These are phyloP conservation scores for Spisula solida DNA, from an alignment of 2,888 invertebrate genomes.

Conservation along the genomic window DNA sequence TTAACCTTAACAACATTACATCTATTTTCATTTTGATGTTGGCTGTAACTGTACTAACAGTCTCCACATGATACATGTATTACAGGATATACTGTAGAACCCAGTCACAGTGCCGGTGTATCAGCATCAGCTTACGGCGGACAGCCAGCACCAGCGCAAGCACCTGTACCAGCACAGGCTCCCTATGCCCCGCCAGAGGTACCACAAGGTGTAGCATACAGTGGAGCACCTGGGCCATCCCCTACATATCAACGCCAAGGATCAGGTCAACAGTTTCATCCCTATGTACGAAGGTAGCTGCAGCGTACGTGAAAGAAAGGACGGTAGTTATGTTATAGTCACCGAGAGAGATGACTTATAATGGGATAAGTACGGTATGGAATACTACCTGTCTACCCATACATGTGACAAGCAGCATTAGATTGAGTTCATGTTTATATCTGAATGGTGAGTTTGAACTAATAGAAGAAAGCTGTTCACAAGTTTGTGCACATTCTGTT, in stretches of 20 bases:
- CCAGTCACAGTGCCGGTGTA: conserved; percentile 49
- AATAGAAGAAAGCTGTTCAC: background rate
- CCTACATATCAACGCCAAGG: conserved; percentile 69
- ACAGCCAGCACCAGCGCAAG: conserved; percentile 51
- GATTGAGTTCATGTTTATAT: background rate
- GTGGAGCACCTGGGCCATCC: conserved; percentile 59
- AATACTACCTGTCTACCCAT: background rate
- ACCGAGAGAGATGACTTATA: background rate
- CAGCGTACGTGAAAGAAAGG: background rate
- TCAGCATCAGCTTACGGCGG: conserved; percentile 60
- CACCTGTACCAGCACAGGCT: conserved; percentile 53
- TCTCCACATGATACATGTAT: background rate
- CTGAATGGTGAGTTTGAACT: background rate
- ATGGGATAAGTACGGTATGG: background rate
- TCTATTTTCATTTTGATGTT: background rate
- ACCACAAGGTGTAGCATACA: conserved; percentile 61
- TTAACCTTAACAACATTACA: no score
- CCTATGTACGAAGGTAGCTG: conserved; percentile 69
- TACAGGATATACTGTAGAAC: conserved; percentile 69
- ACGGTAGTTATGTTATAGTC: background rate
- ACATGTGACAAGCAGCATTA: no score
- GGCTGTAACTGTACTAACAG: background rate
- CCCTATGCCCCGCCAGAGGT: conserved; percentile 63
- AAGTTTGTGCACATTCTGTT: background rate
- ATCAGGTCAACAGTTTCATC: conserved; percentile 74